Conservation (phyloP, 1,140 invertebrate genomes). For the Meloidogyne exigua region DNA sequence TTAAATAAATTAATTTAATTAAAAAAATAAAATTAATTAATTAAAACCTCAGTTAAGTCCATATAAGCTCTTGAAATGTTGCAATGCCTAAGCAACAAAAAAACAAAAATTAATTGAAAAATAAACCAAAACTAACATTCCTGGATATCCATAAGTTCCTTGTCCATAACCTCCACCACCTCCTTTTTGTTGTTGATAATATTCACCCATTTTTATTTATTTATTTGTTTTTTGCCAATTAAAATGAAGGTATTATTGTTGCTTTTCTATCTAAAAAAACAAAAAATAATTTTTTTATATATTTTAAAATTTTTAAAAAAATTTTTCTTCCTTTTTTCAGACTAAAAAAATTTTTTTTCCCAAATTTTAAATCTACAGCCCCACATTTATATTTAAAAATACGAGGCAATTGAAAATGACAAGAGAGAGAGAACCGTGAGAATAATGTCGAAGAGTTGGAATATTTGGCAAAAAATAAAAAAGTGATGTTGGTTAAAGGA, state of each 20-base stretch:
- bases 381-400: not conserved
- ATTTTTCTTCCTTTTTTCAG: not conserved
- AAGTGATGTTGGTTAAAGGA: not conserved
- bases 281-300: not conserved
- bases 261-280: not conserved
- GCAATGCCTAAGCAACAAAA: conserved; percentile 34
- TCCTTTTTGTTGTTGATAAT: conserved; percentile 34
- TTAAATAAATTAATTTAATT: too few relatives aligned
- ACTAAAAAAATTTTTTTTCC: not conserved
- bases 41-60: conserved; percentile 57
- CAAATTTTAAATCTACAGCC: not conserved
- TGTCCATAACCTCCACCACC: conserved; percentile 32
- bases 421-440: not conserved
- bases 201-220: conserved; percentile 30
- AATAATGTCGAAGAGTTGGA: not conserved
- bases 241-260: not conserved
- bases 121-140: conserved; percentile 14
- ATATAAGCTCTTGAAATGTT: conserved; percentile 56
- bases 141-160: conserved; percentile 32
- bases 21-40: not conserved
- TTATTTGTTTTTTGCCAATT: not conserved
- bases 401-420: conserved; percentile 7
- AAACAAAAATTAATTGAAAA: too few relatives aligned
- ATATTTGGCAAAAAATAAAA: not conserved
- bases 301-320: too few relatives aligned